Conservation (phyloP, 37 sponge, comb jelly and placozoan species). For the Dysidea cf. avara region DNA sequence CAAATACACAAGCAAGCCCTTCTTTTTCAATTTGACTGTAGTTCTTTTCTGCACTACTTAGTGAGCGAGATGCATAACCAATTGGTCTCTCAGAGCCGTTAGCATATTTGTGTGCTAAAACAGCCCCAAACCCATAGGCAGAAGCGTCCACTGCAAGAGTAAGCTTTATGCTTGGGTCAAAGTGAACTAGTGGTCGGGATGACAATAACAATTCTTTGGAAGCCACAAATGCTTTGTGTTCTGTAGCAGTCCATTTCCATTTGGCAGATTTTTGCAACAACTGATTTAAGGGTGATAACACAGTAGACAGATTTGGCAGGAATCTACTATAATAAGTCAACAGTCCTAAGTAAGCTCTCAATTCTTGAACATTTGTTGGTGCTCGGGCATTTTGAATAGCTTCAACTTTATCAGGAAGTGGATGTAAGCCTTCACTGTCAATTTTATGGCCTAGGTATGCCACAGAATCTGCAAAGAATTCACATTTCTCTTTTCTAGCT, state of each 20-base stretch:
- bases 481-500: conserved; percentile 1
- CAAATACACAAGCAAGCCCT: background rate
- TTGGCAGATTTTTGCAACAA: background rate
- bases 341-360: background rate
- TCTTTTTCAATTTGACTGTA: conserved; percentile 17
- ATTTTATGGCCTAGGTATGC: conserved; percentile 19
- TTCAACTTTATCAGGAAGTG: conserved; percentile 23
- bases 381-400: background rate
- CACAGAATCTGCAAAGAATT: conserved; percentile 14
- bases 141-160: conserved; percentile 23
- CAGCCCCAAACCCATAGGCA: conserved; percentile 18
- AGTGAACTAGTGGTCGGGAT: conserved; percentile 31
- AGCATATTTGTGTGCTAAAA: conserved; percentile 18
- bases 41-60: conserved; percentile 7
- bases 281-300: background rate
- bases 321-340: background rate
- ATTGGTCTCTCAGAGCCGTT: conserved; percentile 34
- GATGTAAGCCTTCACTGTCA: conserved; percentile 7
- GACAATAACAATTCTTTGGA: conserved; percentile 30
- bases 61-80: conserved; percentile 32
- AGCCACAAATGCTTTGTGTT: conserved; percentile 27
- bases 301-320: conserved; percentile 10
- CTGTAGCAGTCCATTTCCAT: conserved; percentile 42
- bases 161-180: conserved; percentile 28
- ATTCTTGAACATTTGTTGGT: background rate